phyloP scores from a whole-genome alignment of 2,888 invertebrate genomes.

The Didymodactylos carnosus region DNA sequence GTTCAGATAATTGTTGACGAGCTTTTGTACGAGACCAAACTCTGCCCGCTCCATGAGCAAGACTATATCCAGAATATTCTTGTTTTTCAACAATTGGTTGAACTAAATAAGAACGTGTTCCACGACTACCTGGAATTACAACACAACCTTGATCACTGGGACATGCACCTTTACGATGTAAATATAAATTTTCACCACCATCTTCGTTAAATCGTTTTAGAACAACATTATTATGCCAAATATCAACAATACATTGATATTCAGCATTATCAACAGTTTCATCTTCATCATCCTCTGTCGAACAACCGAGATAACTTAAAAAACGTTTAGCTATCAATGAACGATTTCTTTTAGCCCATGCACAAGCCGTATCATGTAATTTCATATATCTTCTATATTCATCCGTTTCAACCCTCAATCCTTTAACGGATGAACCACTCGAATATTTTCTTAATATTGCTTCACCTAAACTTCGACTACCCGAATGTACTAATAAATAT shows the following conservation, averaged over 20 bases:
- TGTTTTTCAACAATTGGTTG: not conserved
- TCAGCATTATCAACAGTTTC: too few relatives aligned
- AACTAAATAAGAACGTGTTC: not conserved
- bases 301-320: not conserved
- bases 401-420: not conserved
- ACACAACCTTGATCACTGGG: not conserved
- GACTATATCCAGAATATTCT: not conserved
- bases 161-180: not conserved
- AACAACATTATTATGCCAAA: not conserved
- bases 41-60: not conserved
- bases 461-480: not conserved
- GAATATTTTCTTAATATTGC: not conserved
- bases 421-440: not conserved
- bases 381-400: not conserved
- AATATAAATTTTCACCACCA: not conserved
- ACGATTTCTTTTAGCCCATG: not conserved
- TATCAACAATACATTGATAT: not conserved
- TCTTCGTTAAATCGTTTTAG: not conserved
- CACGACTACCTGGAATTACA: not conserved
- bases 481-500: not conserved
- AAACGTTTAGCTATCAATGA: not conserved
- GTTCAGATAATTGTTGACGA: not conserved
- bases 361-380: not conserved
- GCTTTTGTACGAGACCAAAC: not conserved
- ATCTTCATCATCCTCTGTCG: too few relatives aligned